Evolutionary conservation across 2,888 invertebrate species (phyloP), one percentile per base, ranked within the genome.

Genomic region (Drosophila recens): DNA sequence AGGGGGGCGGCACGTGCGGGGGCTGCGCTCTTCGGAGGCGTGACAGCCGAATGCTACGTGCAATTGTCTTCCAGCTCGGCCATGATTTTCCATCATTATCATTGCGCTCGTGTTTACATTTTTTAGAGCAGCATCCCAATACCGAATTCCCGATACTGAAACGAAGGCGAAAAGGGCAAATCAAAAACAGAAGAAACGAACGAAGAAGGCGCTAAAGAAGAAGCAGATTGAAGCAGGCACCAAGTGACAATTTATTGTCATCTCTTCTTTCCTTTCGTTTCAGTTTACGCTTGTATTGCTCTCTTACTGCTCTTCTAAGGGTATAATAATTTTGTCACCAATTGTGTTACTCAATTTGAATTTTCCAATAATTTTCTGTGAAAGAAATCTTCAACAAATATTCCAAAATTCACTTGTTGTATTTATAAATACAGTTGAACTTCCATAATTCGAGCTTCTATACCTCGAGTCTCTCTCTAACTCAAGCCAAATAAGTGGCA

Each of bases 231-330:
- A 36, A 67, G 46, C 61, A 45, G 53, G 69, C 65, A 67, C 45
- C 72, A 80, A 79, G 77, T 85, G 83, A 87, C 89, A 90, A 89
- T 88, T 90, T 88, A 88, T 88, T 90, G 90, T 89, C 84, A 87
- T 83, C 82, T 66, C 67, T 73, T 71, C 79, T 69, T 86, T 77
- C 79, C 48, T 57, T 48, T 59, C 54, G 64, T 58, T 58, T 75
- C 63, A 64, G 54, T 69, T 75, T 63, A 81, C 78, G 68, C 81
- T 80, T 75, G 75, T 68, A 77, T 72, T 76, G 43, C 57, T 23
- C 38, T 33, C 33, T n/a, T n/a, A 11, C 4, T 36, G 45, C 17
- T 2, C 46, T 17, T 1, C 0, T 6, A 2, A 15, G 48, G 36
- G 58, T 48, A 9, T 23, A 2, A 17, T 1, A 11, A 36, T 3